These are phyloP conservation scores for Odontamblyopus rebecca DNA, from an alignment of 2,797 vertebrate genomes.

Conservation along the genomic window DNA sequence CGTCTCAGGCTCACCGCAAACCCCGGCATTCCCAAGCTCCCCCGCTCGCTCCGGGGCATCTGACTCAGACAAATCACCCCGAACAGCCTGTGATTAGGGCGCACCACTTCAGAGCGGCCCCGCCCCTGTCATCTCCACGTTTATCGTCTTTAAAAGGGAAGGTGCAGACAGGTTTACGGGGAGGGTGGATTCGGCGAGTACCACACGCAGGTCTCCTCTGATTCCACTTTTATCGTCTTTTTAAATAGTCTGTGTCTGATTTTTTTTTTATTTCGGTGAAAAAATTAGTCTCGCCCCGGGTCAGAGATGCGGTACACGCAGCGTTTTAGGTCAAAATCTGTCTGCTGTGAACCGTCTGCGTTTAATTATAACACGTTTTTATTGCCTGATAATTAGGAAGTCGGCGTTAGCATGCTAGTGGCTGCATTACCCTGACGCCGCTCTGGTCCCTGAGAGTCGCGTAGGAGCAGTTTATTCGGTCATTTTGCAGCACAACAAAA, in stretches of 20 bases:
- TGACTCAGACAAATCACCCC: conserved; percentile 80
- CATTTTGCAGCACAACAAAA: too few relatives aligned
- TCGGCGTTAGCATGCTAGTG: too few relatives aligned
- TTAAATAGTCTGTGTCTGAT: background rate
- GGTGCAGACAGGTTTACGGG: conserved; percentile 55
- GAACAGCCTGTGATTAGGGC: conserved; percentile 80
- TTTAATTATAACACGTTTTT: too few relatives aligned
- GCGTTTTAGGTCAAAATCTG: too few relatives aligned
- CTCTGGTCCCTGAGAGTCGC: too few relatives aligned
- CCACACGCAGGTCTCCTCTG: conserved; percentile 43
- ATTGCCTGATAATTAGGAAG: too few relatives aligned
- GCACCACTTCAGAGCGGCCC: conserved; percentile 72
- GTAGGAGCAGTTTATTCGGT: too few relatives aligned
- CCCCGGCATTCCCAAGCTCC: conserved; percentile 69
- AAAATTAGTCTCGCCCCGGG: too few relatives aligned
- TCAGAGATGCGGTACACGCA: too few relatives aligned
- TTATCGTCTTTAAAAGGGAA: conserved; percentile 68
- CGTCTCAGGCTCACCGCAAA: conserved; percentile 54
- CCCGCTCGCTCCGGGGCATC: conserved; percentile 67
- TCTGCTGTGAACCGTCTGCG: too few relatives aligned
- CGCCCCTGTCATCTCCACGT: conserved; percentile 73
- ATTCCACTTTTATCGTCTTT: background rate
- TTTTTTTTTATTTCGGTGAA: too few relatives aligned
- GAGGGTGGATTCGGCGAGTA: conserved; percentile 60
- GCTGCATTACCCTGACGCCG: too few relatives aligned